These are phyloP conservation scores for Pemphigus obesinymphae DNA, from an alignment of 1,140 invertebrate species.

Conservation along the genomic window DNA sequence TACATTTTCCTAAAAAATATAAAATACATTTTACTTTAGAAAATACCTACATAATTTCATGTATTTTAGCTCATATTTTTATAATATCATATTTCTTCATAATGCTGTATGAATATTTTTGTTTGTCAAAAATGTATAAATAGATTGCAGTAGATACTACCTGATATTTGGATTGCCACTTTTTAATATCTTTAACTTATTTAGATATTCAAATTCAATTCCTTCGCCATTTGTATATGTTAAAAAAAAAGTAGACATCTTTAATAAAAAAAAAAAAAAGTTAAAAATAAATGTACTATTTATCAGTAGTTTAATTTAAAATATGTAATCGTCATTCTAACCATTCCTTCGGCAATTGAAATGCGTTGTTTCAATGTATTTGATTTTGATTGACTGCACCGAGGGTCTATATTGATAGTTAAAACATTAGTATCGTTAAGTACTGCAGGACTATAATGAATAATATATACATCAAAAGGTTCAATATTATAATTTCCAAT, in stretches of 20 bases:
- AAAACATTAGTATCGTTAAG: neutral
- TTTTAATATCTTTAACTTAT: neutral
- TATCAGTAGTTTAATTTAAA: neutral
- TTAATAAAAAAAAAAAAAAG: neutral
- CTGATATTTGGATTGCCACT: conserved; percentile 9
- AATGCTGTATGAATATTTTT: no score
- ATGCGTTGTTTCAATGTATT: neutral
- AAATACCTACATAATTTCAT: no score
- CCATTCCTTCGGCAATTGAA: neutral
- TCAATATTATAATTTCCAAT: conserved; percentile 46
- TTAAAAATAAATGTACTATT: no score
- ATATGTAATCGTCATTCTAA: neutral
- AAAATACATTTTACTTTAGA: no score
- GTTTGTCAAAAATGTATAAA: no score
- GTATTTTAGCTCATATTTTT: no score
- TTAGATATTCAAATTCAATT: neutral
- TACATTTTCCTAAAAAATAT: no score
- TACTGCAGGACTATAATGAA: neutral
- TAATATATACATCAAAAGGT: neutral
- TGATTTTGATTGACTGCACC: neutral
- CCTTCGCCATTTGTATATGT: neutral
- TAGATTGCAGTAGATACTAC: neutral
- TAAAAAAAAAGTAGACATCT: neutral
- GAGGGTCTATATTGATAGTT: neutral
- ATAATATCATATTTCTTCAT: no score